Evolutionary conservation across 2,888 invertebrate genomes (phyloP), one percentile per base, ranked within the genome.

Genomic region (Hirudinaria manillensis): DNA sequence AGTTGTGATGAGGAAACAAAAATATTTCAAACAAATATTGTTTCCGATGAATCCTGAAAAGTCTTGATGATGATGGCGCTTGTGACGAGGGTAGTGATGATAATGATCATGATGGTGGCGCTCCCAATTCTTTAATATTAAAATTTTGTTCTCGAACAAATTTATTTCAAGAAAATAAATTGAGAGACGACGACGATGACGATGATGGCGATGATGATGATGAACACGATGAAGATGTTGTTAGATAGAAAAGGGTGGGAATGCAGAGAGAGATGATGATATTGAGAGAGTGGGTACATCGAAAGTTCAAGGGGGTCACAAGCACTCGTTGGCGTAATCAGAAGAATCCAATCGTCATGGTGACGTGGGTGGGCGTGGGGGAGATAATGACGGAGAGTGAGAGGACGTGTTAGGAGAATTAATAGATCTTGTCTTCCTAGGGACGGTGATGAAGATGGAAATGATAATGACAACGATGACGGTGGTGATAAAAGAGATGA

Each of bases 301-400:
- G 29, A 29, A 19, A 61, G 61, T 61, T 61, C 61, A 61, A 24
- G 61, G 13, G 29, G 61, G 61, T 61, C 61, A 19, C 61, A 10
- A 27, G 61, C 29, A 61, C 61, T 61, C 61, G 61, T 27, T 61
- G 61, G 29, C 61, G 61, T 61, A 61, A 61, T 61, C 61, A 61
- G 61, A 61, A 61, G 61, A 61, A 61, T 61, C 61, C 61, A 61
- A 61, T 61, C 61, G 61, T 61, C 61, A 29, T 61, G 6, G 61
- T 27, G 61, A 61, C 61, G 61, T 61, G 61, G 24, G 24, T 27
- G 24, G 61, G 29, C 61, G 53, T 53, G 53, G 24, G 61, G 19
- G 19, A 45, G 45, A 45, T 45, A 10, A 45, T 45, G 45, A 45
- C 24, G 24, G 19, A n/a, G n/a, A 61, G 61, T 27, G 61, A 29